Base-by-base conservation (phyloP, 2,797 vertebrate species). In the Myotis pilosus region DNA sequence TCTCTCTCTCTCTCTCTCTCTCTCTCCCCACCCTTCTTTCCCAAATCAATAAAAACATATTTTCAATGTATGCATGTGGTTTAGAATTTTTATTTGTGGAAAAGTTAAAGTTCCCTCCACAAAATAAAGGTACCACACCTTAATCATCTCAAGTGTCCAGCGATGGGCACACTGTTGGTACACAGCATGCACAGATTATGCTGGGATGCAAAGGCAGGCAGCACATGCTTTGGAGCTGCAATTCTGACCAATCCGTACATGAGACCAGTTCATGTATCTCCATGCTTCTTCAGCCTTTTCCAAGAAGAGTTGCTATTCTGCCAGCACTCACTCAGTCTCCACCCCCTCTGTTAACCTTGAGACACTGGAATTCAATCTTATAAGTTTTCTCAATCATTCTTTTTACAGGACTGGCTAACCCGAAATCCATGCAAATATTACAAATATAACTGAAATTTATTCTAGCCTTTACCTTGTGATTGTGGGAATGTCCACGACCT, bases 111-210 rank as follows among this genome's bases (percentile, higher is more conserved):
- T 64, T 23, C 4, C 30, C 19, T 13, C 28, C 38, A 57, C 33
- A 3, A 69, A 87, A 66, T 53, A 55, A 28, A 47, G 72, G 16
- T 20, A 25, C 20, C 15, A 17, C 17, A 53, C 5, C 57, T 47
- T 36, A 47, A 57, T 30, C 38, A 92, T 49, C 49, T 66, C 0
- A 11, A 22, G 23, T 8, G 11, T 44, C 68, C 10, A 76, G 3
- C 1, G 0, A 30, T 23, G 41, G 33, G 25, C 7, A 41, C 0
- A 12, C 11, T 4, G 2, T 5, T 10, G 3, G n/a, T 19, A 3
- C 10, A 74, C 7, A 6, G 3, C 12, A 28, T 6, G 22, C 6
- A 2, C 3, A 15, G 5, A 6, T 51, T 53, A 23, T 9, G 1
- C 69, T 25, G 19, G 17, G 55, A 72, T 53, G 11, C 60, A n/a